Evolutionary conservation across 2,888 invertebrate genomes (phyloP).

Genomic region (Conomelus anceps): DNA sequence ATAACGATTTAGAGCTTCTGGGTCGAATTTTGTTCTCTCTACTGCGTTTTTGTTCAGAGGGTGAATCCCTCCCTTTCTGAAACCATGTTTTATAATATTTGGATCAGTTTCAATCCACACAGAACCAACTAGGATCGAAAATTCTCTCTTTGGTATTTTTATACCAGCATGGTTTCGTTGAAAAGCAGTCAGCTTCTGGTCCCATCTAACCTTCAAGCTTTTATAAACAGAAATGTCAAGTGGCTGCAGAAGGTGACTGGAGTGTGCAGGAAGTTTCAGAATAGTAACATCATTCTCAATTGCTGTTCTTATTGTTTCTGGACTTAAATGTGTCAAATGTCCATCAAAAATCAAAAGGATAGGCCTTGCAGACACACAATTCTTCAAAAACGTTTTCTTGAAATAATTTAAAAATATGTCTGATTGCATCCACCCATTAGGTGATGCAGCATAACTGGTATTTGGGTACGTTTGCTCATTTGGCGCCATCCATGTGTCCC

Average conservation of each 20-base stretch:
- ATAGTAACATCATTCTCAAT: conserved; percentile 21
- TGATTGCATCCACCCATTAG: conserved; percentile 39
- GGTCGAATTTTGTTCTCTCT: conserved; percentile 18
- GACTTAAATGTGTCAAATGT: conserved; percentile 21
- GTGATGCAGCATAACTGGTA: conserved; percentile 35
- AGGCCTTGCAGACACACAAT: conserved; percentile 16
- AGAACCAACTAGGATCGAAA: conserved; percentile 28
- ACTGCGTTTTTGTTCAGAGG: conserved; percentile 27
- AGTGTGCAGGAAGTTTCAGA: conserved; percentile 30
- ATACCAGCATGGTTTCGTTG: conserved; percentile 32
- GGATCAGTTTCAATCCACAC: conserved; percentile 32
- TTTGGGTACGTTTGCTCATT: conserved; percentile 34
- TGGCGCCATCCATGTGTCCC: conserved; percentile 39
- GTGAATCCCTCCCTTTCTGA: no score
- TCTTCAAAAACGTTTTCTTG: conserved; percentile 28
- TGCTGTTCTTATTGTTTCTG: conserved; percentile 4
- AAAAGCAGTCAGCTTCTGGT: conserved; percentile 33
- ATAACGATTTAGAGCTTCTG: no score
- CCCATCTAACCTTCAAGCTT: conserved; percentile 35
- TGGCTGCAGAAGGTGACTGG: conserved; percentile 35
- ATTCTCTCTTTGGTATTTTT: no score
- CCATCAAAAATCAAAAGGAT: conserved; percentile 26
- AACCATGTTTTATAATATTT: conserved; percentile 27
- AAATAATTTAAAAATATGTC: conserved; percentile 37
- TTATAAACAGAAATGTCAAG: conserved; percentile 36